Base-by-base conservation (phyloP, 2,113 vertebrate species). In the Poeciliopsis prolifica region DNA sequence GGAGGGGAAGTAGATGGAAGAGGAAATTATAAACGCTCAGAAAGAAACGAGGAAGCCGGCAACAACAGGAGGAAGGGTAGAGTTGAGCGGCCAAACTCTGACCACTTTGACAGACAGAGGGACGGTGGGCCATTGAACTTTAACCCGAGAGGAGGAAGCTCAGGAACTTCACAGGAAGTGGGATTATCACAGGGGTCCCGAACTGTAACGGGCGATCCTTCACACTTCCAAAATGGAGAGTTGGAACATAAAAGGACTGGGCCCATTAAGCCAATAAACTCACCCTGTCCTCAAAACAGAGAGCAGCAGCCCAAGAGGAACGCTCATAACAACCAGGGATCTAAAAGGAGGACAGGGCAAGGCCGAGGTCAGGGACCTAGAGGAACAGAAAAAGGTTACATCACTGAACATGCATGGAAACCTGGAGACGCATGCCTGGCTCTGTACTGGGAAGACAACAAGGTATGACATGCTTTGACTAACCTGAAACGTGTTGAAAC, bases 401-500 rank as follows among this genome's bases (percentile, higher is more conserved):
- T 68, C 15, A 31, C 62, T 28, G 91, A 93, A 31, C 76, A 68
- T 3, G 62, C 68, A 29, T 99, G 97, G 98, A 98, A 95, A 92
- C 95, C 97, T 28, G 97, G 97, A 74, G 97, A 98, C 92, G 95
- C 97, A 88, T 99, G 98, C 88, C 94, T 98, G 90, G 98, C 97
- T 72, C 95, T 99, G 82, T 99, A 99, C 89, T 99, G 98, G 98
- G 98, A 99, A 90, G 98, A 99, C 86, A 96, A 97, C 86, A 99
- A 99, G 97, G 98, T 99, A 95, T 6, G 71, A 5, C 17, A 48
- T 19, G 3, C 51, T n/a, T 58, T 58, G n/a, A 7, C 51, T 54
- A 1, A 22, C 17, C 51, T 58, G 9, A 58, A 48, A 48, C 0
- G 5, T 19, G 44, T 48, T 19, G 17, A 48, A 48, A 4, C 17